Base-by-base conservation (phyloP, 2,888 invertebrate species). In the Sphaerophoria rueppellii region DNA sequence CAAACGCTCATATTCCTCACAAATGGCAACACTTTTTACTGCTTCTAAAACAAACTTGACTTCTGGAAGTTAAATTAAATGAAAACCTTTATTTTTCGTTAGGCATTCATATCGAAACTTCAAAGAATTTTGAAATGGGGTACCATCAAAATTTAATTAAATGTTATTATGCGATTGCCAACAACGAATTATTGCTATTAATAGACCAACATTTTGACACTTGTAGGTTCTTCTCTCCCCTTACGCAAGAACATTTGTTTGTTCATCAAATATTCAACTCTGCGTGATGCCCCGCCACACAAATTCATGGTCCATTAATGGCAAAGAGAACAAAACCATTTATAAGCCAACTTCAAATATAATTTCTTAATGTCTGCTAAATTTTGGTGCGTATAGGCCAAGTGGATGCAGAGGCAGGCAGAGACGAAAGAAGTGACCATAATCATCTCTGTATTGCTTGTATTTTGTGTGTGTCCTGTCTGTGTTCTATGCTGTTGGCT, bases 341-440 rank as follows among this genome's bases (percentile, higher is more conserved):
- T 60, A 60, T 60, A 43, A 60, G 60, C 40, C 43, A 60, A 35
- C 60, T 60, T 60, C 60, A 60, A 43, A 60, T 60, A 60, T 60
- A 24, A 60, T 60, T 58, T 60, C 60, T 60, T 60, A 60, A 58
- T 60, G 60, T 60, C 24, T 40, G 60, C 7, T 40, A 40, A 43
- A 60, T 43, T 60, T 40, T 16, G 11, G 24, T 60, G n/a, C 16
- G 24, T 40, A 58, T 40, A 58, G 24, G 11, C 16, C 11, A 58
- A 7, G 37, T 16, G 16, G 5, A 50, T 2, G 16, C 6, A 6
- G 4, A 7, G 5, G 50, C 16, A 16, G 3, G 6, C 14, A n/a
- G 6, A 12, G 5, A 11, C 5, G 11, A 2, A 24, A 24, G 24
- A 24, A 24, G 24, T 2, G 24, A 24, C 24, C 24, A 24, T 24